A percentile compares a stretch with the other conserved stretches of the same genome.
phyloP scores from a whole-genome alignment of 2,888 invertebrate genomes.

The Carcina quercana region DNA sequence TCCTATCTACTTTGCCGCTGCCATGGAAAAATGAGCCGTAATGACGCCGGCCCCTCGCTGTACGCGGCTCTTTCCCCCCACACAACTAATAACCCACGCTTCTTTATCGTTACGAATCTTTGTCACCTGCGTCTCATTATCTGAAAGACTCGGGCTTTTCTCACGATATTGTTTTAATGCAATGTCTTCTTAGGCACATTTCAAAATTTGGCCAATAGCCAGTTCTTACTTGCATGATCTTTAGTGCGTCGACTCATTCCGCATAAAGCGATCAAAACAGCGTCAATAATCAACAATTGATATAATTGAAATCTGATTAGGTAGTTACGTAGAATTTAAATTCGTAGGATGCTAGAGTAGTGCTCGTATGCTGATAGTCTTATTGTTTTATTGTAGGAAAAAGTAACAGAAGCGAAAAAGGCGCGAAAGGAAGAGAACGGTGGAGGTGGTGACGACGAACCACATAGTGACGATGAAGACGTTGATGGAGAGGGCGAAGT shows the following conservation, averaged over 20 bases:
- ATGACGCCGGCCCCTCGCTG: slow-evolving; percentile 47
- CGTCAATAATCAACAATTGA: too few species aligned
- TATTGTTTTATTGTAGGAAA: slow-evolving; percentile 76
- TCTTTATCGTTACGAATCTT: slow-evolving; percentile 60
- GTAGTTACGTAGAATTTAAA: background rate
- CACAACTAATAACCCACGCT: slow-evolving; percentile 62
- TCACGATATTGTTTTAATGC: too few species aligned
- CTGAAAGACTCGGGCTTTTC: slow-evolving; percentile 20
- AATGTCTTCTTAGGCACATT: slow-evolving; percentile 10
- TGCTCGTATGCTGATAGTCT: background rate
- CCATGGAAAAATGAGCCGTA: slow-evolving; percentile 52
- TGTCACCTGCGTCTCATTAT: slow-evolving; percentile 61
- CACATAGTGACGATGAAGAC: slow-evolving; percentile 78
- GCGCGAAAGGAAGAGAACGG: slow-evolving; percentile 88
- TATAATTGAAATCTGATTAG: too few species aligned
- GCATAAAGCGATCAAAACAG: slow-evolving; percentile 15
- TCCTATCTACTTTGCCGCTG: slow-evolving; percentile 51
- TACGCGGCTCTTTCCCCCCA: slow-evolving; percentile 44
- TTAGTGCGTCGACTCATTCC: slow-evolving; percentile 25
- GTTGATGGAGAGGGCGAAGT: slow-evolving; percentile 76
- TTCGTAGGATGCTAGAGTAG: too few species aligned
- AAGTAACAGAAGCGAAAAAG: slow-evolving; percentile 84
- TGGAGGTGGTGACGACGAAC: slow-evolving; percentile 76
- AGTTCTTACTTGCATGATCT: slow-evolving; percentile 42
- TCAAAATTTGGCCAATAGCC: slow-evolving; percentile 46